Percentiles rank a stretch among this genome's conserved stretches.
Conservation (phyloP, 2,113 vertebrate genomes). For the Geococcyx californianus region DNA sequence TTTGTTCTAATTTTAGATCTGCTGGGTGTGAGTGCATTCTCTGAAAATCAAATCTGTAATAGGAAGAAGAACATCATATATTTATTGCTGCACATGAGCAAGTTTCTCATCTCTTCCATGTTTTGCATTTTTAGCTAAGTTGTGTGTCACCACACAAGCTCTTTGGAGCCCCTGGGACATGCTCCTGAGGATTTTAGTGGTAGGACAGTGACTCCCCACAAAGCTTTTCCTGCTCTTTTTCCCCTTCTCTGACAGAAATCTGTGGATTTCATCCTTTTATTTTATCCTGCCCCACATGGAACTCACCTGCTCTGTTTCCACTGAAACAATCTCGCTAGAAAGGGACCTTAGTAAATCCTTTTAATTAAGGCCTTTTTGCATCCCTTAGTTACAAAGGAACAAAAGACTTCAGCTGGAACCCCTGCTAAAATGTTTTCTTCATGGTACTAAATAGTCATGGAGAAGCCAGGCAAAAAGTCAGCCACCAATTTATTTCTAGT, state of each 20-base stretch:
- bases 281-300: neutral
- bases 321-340: neutral
- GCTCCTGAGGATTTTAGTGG: neutral
- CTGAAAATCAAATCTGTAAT: neutral
- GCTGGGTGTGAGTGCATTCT: accelerated
- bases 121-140: neutral
- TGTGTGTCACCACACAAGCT: neutral
- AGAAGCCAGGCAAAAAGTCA: neutral
- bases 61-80: neutral
- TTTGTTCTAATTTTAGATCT: neutral
- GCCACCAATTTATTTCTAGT: neutral
- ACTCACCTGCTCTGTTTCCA: neutral
- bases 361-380: neutral
- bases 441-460: neutral
- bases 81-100: neutral
- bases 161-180: neutral
- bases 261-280: neutral
- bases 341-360: neutral
- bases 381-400: neutral
- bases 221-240: neutral
- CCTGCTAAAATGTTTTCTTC: neutral
- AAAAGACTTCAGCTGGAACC: neutral
- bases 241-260: neutral
- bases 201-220: neutral
- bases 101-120: neutral